A percentile compares a stretch with the other conserved stretches of the same genome.
phyloP scores from a whole-genome alignment of 92 coral and sea anemone species.

The Pocillopora grandis region DNA sequence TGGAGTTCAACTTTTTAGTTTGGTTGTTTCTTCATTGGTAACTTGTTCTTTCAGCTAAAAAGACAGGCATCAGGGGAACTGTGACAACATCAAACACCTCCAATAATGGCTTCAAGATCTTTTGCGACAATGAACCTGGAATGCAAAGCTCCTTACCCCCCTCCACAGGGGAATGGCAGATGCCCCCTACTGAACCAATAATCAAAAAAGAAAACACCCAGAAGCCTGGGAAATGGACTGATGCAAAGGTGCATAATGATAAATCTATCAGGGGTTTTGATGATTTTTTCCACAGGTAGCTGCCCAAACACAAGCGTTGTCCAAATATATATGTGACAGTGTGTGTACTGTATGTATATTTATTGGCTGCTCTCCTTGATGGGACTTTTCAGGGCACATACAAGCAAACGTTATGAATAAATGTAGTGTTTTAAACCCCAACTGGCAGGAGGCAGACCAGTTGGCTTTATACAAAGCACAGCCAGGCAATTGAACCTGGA shows the following conservation, averaged over 20 bases:
- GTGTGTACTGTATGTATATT: no score
- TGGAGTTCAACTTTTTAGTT: neutral
- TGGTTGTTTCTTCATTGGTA: neutral
- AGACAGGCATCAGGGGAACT: slow-evolving; percentile 52
- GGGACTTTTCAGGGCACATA: no score
- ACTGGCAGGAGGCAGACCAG: no score
- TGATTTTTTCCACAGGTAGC: no score
- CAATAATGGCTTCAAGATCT: slow-evolving; percentile 58
- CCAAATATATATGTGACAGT: no score
- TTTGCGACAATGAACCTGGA: slow-evolving; percentile 60
- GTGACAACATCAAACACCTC: slow-evolving; percentile 49
- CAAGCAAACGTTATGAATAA: no score
- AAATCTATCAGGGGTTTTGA: neutral
- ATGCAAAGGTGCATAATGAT: slow-evolving; percentile 50
- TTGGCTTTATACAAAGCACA: no score
- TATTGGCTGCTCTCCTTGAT: no score
- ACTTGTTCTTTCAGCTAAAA: slow-evolving; percentile 49
- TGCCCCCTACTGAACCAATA: slow-evolving; percentile 72
- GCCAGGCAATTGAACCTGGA: no score
- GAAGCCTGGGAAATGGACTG: slow-evolving; percentile 86
- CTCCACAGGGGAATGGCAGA: slow-evolving; percentile 84
- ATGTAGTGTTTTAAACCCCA: no score
- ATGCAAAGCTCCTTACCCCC: slow-evolving; percentile 60
- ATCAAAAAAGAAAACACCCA: slow-evolving; percentile 78
- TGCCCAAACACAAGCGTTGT: no score